Evolutionary conservation across 2,797 vertebrate genomes (phyloP).

Genomic region (Choloepus didactylus): DNA sequence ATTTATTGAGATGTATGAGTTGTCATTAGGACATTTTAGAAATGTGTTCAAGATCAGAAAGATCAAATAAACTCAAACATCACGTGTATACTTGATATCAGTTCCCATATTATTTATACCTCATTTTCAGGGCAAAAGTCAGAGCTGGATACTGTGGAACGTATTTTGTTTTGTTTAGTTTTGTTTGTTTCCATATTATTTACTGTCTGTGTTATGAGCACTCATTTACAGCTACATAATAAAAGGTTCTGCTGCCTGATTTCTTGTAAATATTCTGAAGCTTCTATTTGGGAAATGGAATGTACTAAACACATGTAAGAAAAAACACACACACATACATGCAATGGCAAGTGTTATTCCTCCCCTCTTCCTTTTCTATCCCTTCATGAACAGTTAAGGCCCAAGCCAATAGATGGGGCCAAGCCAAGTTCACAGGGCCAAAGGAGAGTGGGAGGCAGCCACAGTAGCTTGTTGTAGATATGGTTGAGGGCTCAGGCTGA

Average conservation of each 20-base stretch:
- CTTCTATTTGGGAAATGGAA: slow-evolving; percentile 27
- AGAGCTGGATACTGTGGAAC: background rate
- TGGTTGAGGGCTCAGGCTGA: background rate
- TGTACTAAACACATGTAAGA: background rate
- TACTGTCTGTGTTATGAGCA: slow-evolving; percentile 12
- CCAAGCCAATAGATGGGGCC: background rate
- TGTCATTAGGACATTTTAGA: background rate
- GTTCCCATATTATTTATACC: background rate
- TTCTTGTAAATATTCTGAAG: slow-evolving; percentile 17
- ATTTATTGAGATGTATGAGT: background rate
- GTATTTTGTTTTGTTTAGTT: background rate
- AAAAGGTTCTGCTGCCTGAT: background rate
- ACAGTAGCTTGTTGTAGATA: too few species aligned
- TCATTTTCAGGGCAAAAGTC: background rate
- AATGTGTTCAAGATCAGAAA: background rate
- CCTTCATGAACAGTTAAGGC: background rate
- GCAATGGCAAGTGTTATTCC: background rate
- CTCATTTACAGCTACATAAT: background rate
- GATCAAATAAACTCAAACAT: background rate
- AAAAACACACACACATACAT: background rate
- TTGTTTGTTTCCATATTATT: background rate
- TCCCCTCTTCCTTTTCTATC: background rate
- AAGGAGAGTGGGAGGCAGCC: background rate
- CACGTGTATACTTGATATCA: background rate
- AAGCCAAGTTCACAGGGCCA: background rate